phyloP scores from a whole-genome alignment of 2,113 vertebrate genomes.

The Lasiurus cinereus region DNA sequence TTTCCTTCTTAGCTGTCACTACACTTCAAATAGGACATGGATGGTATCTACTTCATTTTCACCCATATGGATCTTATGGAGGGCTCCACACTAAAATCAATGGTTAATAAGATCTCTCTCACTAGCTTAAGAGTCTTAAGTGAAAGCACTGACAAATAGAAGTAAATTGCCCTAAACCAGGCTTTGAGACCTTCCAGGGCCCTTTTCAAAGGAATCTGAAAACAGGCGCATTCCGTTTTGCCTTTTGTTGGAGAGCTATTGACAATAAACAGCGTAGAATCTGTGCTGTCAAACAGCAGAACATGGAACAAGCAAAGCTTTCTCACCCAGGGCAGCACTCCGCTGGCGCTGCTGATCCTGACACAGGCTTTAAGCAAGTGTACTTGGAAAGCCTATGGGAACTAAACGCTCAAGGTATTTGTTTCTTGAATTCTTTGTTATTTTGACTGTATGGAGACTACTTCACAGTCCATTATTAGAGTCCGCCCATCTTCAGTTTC shows the following conservation, averaged over 20 bases:
- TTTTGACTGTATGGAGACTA: constrained; percentile 56
- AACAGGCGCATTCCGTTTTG: constrained; percentile 70
- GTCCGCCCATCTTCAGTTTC: constrained; percentile 76
- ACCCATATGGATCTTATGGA: not conserved
- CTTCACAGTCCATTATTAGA: constrained; percentile 64
- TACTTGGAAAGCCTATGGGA: not conserved
- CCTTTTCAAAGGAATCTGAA: constrained; percentile 71
- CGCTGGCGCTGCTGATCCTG: not conserved
- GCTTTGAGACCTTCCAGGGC: constrained; percentile 61
- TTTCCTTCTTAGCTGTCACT: constrained; percentile 32
- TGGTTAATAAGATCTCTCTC: constrained; percentile 6
- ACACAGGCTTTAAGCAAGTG: not conserved
- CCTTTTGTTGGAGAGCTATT: constrained; percentile 64
- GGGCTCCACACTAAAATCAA: not conserved
- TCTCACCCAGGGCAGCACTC: constrained; percentile 12
- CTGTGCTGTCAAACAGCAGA: constrained; percentile 32
- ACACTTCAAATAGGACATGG: constrained; percentile 20
- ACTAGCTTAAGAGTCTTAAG: not conserved
- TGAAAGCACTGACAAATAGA: constrained; percentile 32
- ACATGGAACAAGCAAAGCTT: not conserved
- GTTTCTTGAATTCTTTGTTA: constrained; percentile 66
- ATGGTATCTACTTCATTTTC: constrained; percentile 4
- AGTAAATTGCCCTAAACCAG: not conserved
- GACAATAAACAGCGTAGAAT: constrained; percentile 67
- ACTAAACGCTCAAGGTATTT: not conserved